Evolutionary conservation across 1,140 invertebrate species (phyloP), one percentile per base, ranked within the genome.

Genomic region (Drosophila pseudoobscura): DNA sequence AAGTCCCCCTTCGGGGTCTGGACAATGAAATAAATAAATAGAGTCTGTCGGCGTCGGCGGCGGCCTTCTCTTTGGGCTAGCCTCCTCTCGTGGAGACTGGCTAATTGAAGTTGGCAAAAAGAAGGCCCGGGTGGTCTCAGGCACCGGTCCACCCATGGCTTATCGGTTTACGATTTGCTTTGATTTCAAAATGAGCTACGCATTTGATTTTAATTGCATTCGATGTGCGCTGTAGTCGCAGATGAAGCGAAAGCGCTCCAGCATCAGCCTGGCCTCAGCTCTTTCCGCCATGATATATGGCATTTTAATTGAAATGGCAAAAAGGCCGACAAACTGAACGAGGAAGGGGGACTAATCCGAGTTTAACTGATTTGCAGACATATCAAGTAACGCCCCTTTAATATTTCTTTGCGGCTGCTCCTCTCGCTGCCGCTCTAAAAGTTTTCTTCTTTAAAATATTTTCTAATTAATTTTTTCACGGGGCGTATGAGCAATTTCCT

Each of bases 201-300:
- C 63, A 87, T 85, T 87, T 87, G 83, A 87, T 78, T 88, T 88
- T 87, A 87, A 87, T 87, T 83, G 78, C 79, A 88, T 88, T 75
- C 58, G 82, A 88, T 78, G 83, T 78, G 83, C 78, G 78, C 74
- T 49, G 63, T 69, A 50, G 50, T 41, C 41, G 61, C 31, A 22
- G 31, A 8, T 53, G 57, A 47, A 41, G 47, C 46, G 45, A 69
- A 68, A 68, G 50, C 31, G 31, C 31, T 9, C 31, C 31, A 9
- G 8, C 31, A 31, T 2, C 31, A 31, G 8, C 31, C 8, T 31
- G 31, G 22, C 15, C n/a, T 6, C 3, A 50, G 41, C 41, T 35
- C 43, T 31, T 55, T 55, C 39, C 39, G 53, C 70, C 61, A 58
- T 87, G 83, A 88, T 88, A 82, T 87, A 87, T 87, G 70, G 78